These are phyloP conservation scores for Gymnosoma rotundatum DNA, from an alignment of 2,888 invertebrate species.

Conservation along the genomic window DNA sequence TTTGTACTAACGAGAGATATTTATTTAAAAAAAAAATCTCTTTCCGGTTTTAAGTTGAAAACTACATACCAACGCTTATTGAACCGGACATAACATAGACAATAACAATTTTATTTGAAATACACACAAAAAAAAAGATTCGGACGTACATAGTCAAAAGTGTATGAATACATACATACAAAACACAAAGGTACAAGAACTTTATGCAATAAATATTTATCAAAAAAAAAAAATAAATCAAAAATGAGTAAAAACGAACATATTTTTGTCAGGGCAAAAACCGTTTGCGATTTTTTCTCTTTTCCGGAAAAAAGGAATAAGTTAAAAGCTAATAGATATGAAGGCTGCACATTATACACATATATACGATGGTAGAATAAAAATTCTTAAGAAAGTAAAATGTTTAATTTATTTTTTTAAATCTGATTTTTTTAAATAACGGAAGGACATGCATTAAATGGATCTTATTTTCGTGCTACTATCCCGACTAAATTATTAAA, in stretches of 20 bases:
- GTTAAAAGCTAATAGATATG: background rate
- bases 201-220: constrained; percentile 38
- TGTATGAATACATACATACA: background rate
- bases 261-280: constrained; percentile 2
- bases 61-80: constrained; percentile 55
- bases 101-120: constrained; percentile 2
- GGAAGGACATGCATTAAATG: no score
- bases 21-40: constrained; percentile 19
- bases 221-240: constrained; percentile 23
- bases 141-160: background rate
- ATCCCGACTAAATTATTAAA: no score
- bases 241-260: constrained; percentile 13
- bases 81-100: constrained; percentile 67
- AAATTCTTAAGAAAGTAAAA: background rate
- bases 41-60: constrained; percentile 51
- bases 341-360: background rate
- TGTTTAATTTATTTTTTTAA: background rate
- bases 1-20: constrained; percentile 6
- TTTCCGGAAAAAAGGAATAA: background rate
- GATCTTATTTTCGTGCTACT: no score
- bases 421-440: background rate
- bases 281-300: background rate
- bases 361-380: background rate
- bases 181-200: constrained; percentile 18
- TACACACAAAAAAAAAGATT: background rate